Conservation (phyloP, 92 coral and sea anemone species). For the Epizoanthus stellaris region DNA sequence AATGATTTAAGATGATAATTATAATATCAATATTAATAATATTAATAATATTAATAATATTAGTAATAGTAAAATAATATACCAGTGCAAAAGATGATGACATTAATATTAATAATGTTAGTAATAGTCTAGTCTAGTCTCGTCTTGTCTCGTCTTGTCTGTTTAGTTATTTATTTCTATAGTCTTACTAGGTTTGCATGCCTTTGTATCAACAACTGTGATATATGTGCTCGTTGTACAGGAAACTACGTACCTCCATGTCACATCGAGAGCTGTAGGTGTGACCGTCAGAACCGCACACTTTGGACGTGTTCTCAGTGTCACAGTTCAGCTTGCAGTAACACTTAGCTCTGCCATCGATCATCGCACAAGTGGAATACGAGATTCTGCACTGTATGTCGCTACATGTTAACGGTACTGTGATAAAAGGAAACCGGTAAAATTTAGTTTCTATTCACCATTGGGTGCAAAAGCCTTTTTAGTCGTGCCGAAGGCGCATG, state of each 20-base stretch:
- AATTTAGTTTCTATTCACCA: too few relatives aligned
- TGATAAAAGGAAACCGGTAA: too few relatives aligned
- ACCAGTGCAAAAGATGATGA: too few relatives aligned
- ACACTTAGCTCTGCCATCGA: slow-evolving; percentile 3
- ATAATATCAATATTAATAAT: too few relatives aligned
- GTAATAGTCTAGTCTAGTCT: too few relatives aligned
- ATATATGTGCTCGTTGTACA: slow-evolving; percentile 2
- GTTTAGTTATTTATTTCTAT: neutral
- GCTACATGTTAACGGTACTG: neutral
- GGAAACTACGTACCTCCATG: neutral
- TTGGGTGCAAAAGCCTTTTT: neutral
- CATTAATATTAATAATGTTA: too few relatives aligned
- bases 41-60: too few relatives aligned
- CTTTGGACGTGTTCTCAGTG: neutral
- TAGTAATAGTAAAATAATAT: too few relatives aligned
- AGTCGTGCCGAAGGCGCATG: too few relatives aligned
- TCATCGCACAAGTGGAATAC: slow-evolving; percentile 20
- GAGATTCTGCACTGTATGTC: neutral
- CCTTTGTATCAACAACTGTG: neutral
- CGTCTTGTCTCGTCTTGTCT: too few relatives aligned
- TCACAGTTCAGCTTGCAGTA: slow-evolving; percentile 1
- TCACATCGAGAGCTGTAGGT: slow-evolving; percentile 31
- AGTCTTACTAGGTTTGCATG: slow-evolving; percentile 20
- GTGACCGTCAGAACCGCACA: slow-evolving; percentile 29
- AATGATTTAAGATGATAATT: too few relatives aligned